Evolutionary conservation across 2,797 vertebrate genomes (phyloP), one percentile per base, ranked within the genome.

Genomic region (Xenopus petersii): DNA sequence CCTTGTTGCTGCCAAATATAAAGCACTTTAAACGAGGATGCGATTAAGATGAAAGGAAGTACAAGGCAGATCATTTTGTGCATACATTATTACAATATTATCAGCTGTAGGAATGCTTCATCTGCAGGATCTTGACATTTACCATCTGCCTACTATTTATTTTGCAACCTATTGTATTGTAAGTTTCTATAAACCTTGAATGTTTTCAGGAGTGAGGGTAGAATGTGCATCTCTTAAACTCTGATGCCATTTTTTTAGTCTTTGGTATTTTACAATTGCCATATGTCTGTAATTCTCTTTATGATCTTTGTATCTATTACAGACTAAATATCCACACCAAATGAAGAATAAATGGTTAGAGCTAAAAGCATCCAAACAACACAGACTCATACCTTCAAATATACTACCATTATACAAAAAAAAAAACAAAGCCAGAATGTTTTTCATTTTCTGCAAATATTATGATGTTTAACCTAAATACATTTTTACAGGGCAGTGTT

Each of bases 81-180:
- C 61, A 64, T 61, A 74, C 58, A 79, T 73, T 69, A 73, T 78
- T 79, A 79, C 66, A 74, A 66, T 65, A 79, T 66, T 73, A 73
- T 74, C 67, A 73, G 56, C 51, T 11, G 51, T 60, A 48, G 70
- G 71, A 74, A 55, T 55, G 64, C 67, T 74, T 70, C 66, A 73
- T 5, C 66, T 73, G 71, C 71, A 74, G 66, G 66, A 70, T 73
- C 64, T 58, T 74, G 76, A 74, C 76, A 79, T 70, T 79, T 79
- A 65, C 71, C 76, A 79, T 79, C 71, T 79, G 76, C 58, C 66
- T 64, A 58, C 67, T 59, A 74, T 58, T 70, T 54, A 69, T 79
- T 78, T 60, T 79, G 66, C 71, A 79, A 70, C 36, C 71, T 65
- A 70, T 74, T 79, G 71, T 74, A 79, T 79, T 79, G 73, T 60